Base-by-base conservation (phyloP, 1,140 invertebrate genomes). In the Tetragonula clypearis region DNA sequence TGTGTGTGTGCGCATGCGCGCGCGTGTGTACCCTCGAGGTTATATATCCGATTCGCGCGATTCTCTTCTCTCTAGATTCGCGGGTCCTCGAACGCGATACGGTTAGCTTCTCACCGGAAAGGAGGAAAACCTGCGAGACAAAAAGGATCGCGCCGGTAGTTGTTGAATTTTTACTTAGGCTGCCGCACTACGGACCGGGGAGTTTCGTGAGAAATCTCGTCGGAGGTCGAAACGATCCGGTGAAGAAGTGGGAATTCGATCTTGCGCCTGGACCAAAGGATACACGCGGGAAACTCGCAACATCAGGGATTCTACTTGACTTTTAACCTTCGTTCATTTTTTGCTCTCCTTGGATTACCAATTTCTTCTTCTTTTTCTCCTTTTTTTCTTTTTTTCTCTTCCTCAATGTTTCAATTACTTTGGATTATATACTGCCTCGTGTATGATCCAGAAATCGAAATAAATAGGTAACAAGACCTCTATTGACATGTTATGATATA, bases 271-370 rank as follows among this genome's bases (percentile, higher is more conserved):
- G 41, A 72, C 77, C 77, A 55, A 82, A 19, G 71, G 68, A 81
- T 79, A 79, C 75, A 79, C 82, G 76, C 77, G 82, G 82, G 65
- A 30, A 84, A 84, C 76, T 21, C 21, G n/a, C 60, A 58, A 15
- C 82, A 58, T 72, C 26, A 4, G 21, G 68, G 4, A n/a, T 41
- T 55, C 30, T 83, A 0, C 74, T 21, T 69, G 41, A 35, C 68
- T n/a, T 53, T 30, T 35, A 68, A 23, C n/a, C 41, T 80, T 23
- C 41, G 26, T n/a, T 15, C 23, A 0, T 71, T 55, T 55, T 68
- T 9, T 2, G 3, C 26, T 49, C 53, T 62, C 15, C 35, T 49
- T 74, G 30, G 15, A 21, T 53, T 19, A 49, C 49, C 41, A 49
- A 49, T 49, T 49, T 49, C 6, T 49, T 49, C 41, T 9, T 49